Conservation (phyloP, 2,888 invertebrate genomes). For the Silvanus unidentatus region DNA sequence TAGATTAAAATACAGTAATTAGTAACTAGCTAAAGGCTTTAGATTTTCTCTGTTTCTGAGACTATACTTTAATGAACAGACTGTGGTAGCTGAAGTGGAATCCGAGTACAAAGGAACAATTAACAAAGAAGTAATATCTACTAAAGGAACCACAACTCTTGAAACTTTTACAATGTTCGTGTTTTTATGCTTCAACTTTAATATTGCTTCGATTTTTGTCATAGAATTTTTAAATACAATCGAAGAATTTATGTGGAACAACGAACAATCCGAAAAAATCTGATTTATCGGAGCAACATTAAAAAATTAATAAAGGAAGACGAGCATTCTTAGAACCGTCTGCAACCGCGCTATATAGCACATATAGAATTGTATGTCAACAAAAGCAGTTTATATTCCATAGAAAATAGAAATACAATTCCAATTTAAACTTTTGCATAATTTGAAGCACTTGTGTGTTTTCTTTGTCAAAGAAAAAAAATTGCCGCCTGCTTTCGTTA, state of each 20-base stretch:
- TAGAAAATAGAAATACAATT: too few species aligned
- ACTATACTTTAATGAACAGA: conserved; percentile 41
- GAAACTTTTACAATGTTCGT: conserved; percentile 34
- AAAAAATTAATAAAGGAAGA: too few species aligned
- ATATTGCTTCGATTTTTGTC: conserved; percentile 16
- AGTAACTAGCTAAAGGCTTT: conserved; percentile 36
- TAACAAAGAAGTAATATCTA: conserved; percentile 45
- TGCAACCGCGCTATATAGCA: too few species aligned
- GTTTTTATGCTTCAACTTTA: conserved; percentile 33
- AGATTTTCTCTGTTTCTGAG: conserved; percentile 29
- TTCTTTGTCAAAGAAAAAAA: conserved; percentile 1
- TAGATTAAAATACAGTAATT: conserved; percentile 39
- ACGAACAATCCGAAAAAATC: conserved; percentile 21
- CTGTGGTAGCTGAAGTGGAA: conserved; percentile 39
- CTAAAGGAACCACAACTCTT: conserved; percentile 39
- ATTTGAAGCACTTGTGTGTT: not conserved
- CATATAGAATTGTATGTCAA: too few species aligned
- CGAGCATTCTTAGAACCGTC: too few species aligned
- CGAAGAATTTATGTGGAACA: conserved; percentile 12
- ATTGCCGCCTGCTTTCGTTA: conserved; percentile 8
- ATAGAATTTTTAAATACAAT: not conserved
- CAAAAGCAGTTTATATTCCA: too few species aligned
- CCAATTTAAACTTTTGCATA: too few species aligned
- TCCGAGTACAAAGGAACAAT: conserved; percentile 44
- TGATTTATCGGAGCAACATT: too few species aligned